Percentiles rank a stretch among this genome's conserved stretches.
These are phyloP conservation scores for Dolichotis patagonum DNA, from an alignment of 2,113 vertebrate species.

Conservation along the genomic window DNA sequence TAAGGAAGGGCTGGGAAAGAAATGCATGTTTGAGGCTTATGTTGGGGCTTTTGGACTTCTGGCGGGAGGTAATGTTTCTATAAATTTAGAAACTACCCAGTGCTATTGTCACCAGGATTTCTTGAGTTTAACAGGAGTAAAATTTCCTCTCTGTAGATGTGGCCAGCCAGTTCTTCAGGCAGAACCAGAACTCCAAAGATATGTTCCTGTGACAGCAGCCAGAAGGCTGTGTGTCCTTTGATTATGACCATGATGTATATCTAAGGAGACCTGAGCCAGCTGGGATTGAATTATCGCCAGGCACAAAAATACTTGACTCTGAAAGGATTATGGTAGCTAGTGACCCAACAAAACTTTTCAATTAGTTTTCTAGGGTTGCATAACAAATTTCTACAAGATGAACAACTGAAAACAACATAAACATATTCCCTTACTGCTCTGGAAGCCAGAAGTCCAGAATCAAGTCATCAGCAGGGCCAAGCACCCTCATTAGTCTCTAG, in stretches of 20 bases:
- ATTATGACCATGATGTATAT: neutral
- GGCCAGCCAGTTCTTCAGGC: neutral
- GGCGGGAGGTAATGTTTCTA: neutral
- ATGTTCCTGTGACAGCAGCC: neutral
- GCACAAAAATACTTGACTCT: neutral
- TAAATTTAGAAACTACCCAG: neutral
- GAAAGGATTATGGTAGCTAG: neutral
- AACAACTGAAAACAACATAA: neutral
- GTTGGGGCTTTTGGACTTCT: neutral
- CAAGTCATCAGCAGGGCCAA: neutral
- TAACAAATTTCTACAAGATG: neutral
- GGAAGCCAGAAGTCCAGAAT: neutral
- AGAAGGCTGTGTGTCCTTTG: neutral
- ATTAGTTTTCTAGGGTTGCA: neutral
- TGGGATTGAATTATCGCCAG: neutral
- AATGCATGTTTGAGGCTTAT: neutral
- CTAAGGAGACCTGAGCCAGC: neutral
- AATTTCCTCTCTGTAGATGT: no score
- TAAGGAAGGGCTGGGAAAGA: no score
- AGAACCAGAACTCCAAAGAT: neutral
- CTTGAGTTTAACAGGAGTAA: accelerated
- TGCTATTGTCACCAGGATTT: accelerated
- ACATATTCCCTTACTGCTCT: neutral
- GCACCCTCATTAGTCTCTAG: neutral
- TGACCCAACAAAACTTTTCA: neutral